These are phyloP conservation scores for Zhuqinia jingwanae DNA, from an alignment of 2,888 invertebrate genomes.

Conservation along the genomic window DNA sequence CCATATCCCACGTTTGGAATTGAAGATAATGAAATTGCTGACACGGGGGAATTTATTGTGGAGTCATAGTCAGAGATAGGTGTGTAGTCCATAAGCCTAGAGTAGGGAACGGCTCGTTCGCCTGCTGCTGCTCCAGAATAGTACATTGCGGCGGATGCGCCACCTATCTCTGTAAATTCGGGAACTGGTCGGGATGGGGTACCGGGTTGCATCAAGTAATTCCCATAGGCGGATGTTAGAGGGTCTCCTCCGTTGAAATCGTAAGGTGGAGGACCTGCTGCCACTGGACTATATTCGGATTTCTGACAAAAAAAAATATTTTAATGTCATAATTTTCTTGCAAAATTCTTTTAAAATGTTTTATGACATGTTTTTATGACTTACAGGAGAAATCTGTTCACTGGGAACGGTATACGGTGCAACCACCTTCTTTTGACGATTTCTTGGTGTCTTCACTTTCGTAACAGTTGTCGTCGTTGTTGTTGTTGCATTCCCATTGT, in stretches of 20 bases:
- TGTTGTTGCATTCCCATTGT: slow-evolving; percentile 6
- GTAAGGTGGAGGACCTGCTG: slow-evolving; percentile 69
- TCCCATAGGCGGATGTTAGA: slow-evolving; percentile 45
- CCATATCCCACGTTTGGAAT: slow-evolving; percentile 33
- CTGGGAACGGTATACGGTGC: slow-evolving; percentile 72
- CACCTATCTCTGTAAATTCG: slow-evolving; percentile 53
- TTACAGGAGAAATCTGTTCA: slow-evolving; percentile 76
- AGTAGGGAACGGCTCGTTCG: slow-evolving; percentile 43
- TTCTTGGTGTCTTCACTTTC: slow-evolving; percentile 69
- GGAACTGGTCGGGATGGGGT: slow-evolving; percentile 58
- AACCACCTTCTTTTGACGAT: slow-evolving; percentile 72
- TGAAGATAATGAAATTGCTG: slow-evolving; percentile 66
- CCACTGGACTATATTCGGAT: slow-evolving; percentile 76
- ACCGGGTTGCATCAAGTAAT: slow-evolving; percentile 61
- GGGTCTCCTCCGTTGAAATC: slow-evolving; percentile 73
- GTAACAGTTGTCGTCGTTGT: slow-evolving; percentile 38
- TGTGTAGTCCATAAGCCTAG: slow-evolving; percentile 54
- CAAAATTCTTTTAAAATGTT: neutral
- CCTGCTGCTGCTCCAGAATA: slow-evolving; percentile 28
- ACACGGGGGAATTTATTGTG: slow-evolving; percentile 59
- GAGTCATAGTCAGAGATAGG: slow-evolving; percentile 60
- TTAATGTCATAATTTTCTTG: neutral
- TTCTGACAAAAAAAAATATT: slow-evolving; percentile 60
- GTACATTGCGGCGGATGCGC: slow-evolving; percentile 45
- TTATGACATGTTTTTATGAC: neutral